Evolutionary conservation across 30 jellyfish, hydroid and myxozoan genomes (phyloP), one percentile per base, ranked within the genome.

Genomic region (Sanderia malayensis): DNA sequence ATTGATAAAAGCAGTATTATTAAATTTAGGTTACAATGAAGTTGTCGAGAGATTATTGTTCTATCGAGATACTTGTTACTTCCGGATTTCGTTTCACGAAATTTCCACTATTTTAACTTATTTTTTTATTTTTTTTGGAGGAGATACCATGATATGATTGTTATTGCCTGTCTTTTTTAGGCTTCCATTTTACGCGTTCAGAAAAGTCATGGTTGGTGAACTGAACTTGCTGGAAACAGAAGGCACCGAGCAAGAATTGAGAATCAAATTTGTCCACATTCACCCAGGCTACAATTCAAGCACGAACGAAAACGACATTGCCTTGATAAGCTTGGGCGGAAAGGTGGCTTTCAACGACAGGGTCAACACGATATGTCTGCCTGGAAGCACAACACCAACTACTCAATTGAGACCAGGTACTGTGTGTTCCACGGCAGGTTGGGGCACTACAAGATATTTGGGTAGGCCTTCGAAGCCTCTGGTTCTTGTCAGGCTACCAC

Each of bases 371-470:
- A 66, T 92, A 6, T 92, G 98, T 57, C 53, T 92, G 9, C 96
- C 98, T 0, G 32, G 58, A 18, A 65, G 33, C 47, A 69, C 61
- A 32, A 55, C 88, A 22, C 63, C 7, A 2, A 26, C 72, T 41
- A 53, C 44, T 1, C n/a, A n/a, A n/a, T n/a, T n/a, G n/a, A n/a
- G n/a, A n/a, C 73, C 59, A 25, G 85, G 85, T 11, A 66, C 81
- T 1, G 27, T 58, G 27, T 92, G 98, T 77, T 52, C 96, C 17
- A 69, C 89, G 11, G 95, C 96, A 0, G 98, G 98, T 0, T 92
- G 98, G 98, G 98, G 98, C 2, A 70, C 96, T 17, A 44, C 80
- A 8, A 79, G 84, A 74, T 92, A 37, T 68, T 80, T 92, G 24
- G 94, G 98, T 11, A 73, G 68, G 49, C 98, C 98, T 0, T 61